These are phyloP conservation scores for Torymus tubicola DNA, from an alignment of 2,888 invertebrate species.

Conservation along the genomic window DNA sequence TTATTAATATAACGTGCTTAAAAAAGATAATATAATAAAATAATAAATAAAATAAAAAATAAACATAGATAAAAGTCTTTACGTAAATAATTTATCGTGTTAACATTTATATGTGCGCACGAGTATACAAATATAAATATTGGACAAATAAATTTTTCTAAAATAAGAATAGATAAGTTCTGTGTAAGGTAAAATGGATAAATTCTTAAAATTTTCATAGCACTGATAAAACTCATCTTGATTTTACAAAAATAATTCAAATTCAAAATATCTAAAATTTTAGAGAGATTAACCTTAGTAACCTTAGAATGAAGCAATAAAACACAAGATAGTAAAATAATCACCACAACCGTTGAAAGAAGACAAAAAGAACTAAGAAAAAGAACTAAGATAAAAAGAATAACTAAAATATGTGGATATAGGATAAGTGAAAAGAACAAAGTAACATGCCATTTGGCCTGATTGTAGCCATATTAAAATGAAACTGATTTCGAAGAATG, in stretches of 20 bases:
- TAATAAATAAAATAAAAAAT: neutral
- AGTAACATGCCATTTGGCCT: slow-evolving; percentile 61
- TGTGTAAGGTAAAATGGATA: too few relatives aligned
- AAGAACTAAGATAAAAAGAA: neutral
- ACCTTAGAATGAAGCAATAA: neutral
- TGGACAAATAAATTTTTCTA: too few relatives aligned
- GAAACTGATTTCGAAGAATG: slow-evolving; percentile 65
- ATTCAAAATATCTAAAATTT: neutral
- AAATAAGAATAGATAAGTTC: too few relatives aligned
- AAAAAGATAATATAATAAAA: slow-evolving; percentile 9
- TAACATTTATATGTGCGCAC: too few relatives aligned
- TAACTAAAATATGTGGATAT: slow-evolving; percentile 3
- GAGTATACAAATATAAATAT: too few relatives aligned
- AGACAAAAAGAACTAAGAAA: neutral
- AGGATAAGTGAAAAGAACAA: slow-evolving; percentile 32
- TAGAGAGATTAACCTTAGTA: neutral
- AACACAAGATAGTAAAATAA: neutral
- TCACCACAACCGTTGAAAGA: neutral
- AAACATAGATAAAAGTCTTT: neutral
- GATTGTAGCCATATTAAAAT: slow-evolving; percentile 53
- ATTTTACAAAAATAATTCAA: too few relatives aligned
- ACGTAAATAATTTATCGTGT: too few relatives aligned
- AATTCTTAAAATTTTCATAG: too few relatives aligned
- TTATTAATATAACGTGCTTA: slow-evolving; percentile 6
- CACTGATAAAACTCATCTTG: too few relatives aligned